Evolutionary conservation across 2,113 vertebrate species (phyloP).

Genomic region (Chitala chitala): DNA sequence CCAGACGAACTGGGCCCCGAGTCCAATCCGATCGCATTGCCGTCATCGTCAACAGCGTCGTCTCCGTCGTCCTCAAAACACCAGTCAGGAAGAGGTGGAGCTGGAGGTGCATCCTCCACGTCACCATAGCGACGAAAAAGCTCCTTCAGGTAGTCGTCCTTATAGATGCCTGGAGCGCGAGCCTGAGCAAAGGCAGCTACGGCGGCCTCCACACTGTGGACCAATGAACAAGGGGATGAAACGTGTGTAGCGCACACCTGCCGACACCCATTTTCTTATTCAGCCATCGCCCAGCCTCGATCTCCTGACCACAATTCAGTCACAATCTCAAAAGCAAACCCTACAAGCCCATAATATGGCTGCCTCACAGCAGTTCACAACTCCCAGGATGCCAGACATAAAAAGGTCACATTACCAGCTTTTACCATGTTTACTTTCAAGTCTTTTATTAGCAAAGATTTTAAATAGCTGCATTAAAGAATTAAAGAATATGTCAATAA

Average conservation of each 20-base stretch:
- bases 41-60: conserved; percentile 58
- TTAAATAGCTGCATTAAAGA: too few relatives aligned
- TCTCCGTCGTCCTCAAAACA: conserved; percentile 87
- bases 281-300: background rate
- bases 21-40: conserved; percentile 68
- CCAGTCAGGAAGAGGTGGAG: conserved; percentile 89
- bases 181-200: conserved; percentile 84
- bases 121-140: conserved; percentile 92
- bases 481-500: too few relatives aligned
- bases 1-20: conserved; percentile 87
- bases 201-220: conserved; percentile 83
- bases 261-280: background rate
- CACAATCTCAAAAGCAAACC: too few relatives aligned
- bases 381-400: too few relatives aligned
- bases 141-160: conserved; percentile 95
- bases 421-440: too few relatives aligned
- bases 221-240: conserved; percentile 27
- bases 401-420: too few relatives aligned
- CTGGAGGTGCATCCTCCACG: conserved; percentile 78
- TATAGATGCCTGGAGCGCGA: conserved; percentile 94
- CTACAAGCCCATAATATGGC: too few relatives aligned
- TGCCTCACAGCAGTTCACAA: too few relatives aligned
- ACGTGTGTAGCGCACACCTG: background rate
- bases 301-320: too few relatives aligned
- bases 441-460: too few relatives aligned